Evolutionary conservation across 2,797 vertebrate species (phyloP), one percentile per base, ranked within the genome.

Genomic region (Poecilia wingei): DNA sequence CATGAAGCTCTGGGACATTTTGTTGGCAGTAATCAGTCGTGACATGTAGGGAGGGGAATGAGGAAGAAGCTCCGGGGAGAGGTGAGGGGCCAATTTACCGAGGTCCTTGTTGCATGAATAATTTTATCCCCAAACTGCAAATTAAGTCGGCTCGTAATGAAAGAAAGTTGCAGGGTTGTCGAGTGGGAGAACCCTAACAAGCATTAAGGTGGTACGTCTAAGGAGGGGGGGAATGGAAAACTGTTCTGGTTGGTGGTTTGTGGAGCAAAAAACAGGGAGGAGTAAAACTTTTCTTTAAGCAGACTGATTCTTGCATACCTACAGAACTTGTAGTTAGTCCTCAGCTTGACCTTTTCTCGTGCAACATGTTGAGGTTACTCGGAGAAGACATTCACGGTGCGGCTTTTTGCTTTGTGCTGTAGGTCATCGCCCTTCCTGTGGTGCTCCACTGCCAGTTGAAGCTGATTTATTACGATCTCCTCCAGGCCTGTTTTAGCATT

Each of bases 81-180:
- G 45, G 16, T 1, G 28, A 57, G 4, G 59, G 75, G 49, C 70
- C 55, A 74, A 71, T 87, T 84, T 87, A 46, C 2, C 0, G 64
- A 20, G 36, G 51, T 77, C 46, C 43, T 43, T 77, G 68, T 51
- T 53, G 74, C 7, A 1, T 87, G 75, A 87, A 82, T 83, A 76
- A 79, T 81, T 84, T 75, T 64, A 66, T 81, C 80, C 69, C n/a
- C 33, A 43, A 74, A 79, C 77, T 74, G 79, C 75, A 79, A 84
- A 86, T 87, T 69, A 82, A 33, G 53, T 74, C 6, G 33, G 83
- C 73, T 78, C 82, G 78, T 77, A 82, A 79, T 53, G 75, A 74
- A 74, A 74, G 14, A 61, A 57, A 74, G 77, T 69, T 70, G 64
- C 31, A 46, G 6, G 8, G 16, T 4, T 49, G 28, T 28, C 4